Conservation (phyloP, 2,888 invertebrate genomes). For the Dione vanillae region DNA sequence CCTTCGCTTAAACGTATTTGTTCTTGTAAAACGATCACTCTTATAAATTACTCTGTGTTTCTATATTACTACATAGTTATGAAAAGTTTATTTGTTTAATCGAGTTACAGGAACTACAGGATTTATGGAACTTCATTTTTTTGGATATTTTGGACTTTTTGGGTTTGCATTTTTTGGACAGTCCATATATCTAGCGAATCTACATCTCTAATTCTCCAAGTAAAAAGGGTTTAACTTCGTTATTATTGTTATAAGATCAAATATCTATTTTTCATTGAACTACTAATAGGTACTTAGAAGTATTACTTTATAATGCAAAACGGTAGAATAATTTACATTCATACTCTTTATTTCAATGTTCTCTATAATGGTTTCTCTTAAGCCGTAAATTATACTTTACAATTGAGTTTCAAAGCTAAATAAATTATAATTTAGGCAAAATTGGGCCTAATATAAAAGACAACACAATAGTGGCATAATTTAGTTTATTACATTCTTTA, state of each 20-base stretch:
- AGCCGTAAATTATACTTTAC: slow-evolving; percentile 1
- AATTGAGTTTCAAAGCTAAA: slow-evolving; percentile 5
- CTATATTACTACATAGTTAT: background rate
- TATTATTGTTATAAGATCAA: too few species aligned
- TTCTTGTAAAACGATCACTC: slow-evolving; percentile 25
- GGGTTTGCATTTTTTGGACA: too few species aligned
- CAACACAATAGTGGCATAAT: background rate
- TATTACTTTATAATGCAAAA: background rate
- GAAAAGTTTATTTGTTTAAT: background rate
- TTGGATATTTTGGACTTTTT: too few species aligned
- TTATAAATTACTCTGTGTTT: background rate
- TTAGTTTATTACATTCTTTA: background rate
- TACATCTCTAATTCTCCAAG: too few species aligned
- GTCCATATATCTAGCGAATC: background rate
- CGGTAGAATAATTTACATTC: background rate
- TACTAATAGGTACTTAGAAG: background rate
- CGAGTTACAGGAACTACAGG: background rate
- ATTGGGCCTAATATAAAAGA: background rate
- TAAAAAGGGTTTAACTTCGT: too few species aligned
- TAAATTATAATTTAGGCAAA: background rate
- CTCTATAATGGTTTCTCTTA: slow-evolving; percentile 5
- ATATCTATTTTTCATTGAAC: too few species aligned
- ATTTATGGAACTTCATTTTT: too few species aligned
- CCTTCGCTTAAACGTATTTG: slow-evolving; percentile 22
- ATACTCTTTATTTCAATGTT: background rate